These are phyloP conservation scores for Monodelphis domestica DNA, from an alignment of 2,797 vertebrate species.

Conservation along the genomic window DNA sequence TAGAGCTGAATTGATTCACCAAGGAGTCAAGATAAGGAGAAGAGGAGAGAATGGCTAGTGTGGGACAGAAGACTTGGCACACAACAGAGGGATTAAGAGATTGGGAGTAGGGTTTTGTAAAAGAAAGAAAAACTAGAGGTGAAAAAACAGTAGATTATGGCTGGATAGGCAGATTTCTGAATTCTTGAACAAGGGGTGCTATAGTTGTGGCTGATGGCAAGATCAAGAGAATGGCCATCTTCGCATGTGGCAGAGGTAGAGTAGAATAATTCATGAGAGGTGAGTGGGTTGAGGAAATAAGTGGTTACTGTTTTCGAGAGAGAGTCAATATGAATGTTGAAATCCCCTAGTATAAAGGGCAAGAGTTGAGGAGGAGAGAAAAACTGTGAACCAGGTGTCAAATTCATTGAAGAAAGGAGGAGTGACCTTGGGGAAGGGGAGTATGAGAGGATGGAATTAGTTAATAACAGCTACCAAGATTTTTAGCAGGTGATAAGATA, in stretches of 20 bases:
- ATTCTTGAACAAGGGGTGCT: background rate
- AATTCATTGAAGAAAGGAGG: background rate
- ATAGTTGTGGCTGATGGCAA: background rate
- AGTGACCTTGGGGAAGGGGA: background rate
- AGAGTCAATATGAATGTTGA: background rate
- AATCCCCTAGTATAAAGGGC: background rate
- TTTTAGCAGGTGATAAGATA: background rate
- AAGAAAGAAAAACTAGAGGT: background rate
- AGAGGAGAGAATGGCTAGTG: background rate
- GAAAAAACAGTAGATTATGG: background rate
- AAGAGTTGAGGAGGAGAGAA: background rate
- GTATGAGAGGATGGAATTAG: rapidly evolving
- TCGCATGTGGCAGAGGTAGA: background rate
- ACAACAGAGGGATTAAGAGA: background rate
- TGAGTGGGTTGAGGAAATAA: background rate
- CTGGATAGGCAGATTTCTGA: background rate
- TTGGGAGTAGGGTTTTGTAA: background rate
- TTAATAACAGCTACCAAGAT: background rate
- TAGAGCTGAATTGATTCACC: background rate
- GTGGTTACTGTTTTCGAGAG: background rate
- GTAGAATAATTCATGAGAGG: background rate
- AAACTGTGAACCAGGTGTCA: background rate
- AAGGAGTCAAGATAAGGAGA: background rate
- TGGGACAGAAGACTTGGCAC: background rate
- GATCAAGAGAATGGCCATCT: background rate